Evolutionary conservation across 2,888 invertebrate genomes (phyloP), one percentile per base, ranked within the genome.

Genomic region (Dyspetes luteomarginatus): DNA sequence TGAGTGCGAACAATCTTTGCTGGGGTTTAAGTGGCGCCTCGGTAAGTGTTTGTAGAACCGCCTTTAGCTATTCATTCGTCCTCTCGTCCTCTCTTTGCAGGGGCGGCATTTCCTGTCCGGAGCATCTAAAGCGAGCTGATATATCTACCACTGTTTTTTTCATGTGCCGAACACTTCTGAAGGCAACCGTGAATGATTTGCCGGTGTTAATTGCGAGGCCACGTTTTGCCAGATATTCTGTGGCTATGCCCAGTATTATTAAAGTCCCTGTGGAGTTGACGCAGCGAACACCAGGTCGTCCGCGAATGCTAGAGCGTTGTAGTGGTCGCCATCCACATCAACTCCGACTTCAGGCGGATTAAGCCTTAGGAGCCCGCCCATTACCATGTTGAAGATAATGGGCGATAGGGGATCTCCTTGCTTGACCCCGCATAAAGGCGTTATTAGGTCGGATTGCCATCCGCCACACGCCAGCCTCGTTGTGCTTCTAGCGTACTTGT

Each of bases 341-440:
- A 78, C 7, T 0, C 82, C 83, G 0, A 72, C 55, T 0, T 78
- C 82, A 0, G 9, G 7, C 0, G 78, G 71, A 0, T 82, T 50
- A 3, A 12, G 1, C 3, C 67, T 26, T 0, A 81, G 26, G 0
- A 75, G 24, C 0, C 48, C 58, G 4, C 82, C 82, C 0, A 82
- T 72, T 3, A 81, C 73, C 19, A 83, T 24, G 30, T 84, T 84
- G 26, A 85, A 84, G 0, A 83, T 5, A 0, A 82, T 50, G 0
- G 80, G 84, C 0, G 85, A 86, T 0, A 85, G 52, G 0, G 86
- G 86, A 30, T 86, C 85, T 0, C 85, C 84, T 22, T 86, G 85
- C 41, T 76, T 84, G 0, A 86, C 87, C 0, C 85, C 85, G 30
- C 84, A 62, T 0, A 30, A 74, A 0, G 81, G 75, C 7, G 69